Base-by-base conservation (phyloP, 2,113 vertebrate genomes). In the Gopherus flavomarginatus region DNA sequence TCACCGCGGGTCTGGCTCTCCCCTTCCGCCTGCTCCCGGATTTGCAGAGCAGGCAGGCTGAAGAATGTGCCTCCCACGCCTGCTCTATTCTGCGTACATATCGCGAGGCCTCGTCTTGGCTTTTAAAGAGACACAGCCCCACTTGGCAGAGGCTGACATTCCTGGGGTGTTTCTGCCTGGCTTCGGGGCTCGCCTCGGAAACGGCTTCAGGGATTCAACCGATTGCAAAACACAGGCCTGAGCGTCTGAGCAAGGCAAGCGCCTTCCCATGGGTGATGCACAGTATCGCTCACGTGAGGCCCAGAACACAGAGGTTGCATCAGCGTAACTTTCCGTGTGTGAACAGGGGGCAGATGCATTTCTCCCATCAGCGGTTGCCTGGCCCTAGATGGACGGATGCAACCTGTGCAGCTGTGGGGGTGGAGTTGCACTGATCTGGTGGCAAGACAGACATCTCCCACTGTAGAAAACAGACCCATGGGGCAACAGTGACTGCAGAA, bases 131-230 rank as follows among this genome's bases (percentile, higher is more conserved):
- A 52, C 62, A 53, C 26, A 6, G 84, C 50, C 54, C 14, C n/a
- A 5, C 29, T 31, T 35, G 86, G 62, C 44, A 24, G 47, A 29
- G 9, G 50, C 82, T 93, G 96, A 95, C 93, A 85, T 93, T 88
- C 85, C 86, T 75, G 52, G 96, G 97, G 97, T 94, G 97, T 96
- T 96, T 62, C 96, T 80, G 0, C 44, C 27, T 10, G 27, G 56
- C 59, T 0, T 21, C 2, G 50, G 83, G 27, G 3, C 29, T 97
- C 17, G 95, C 96, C 97, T 95, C 89, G 90, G 90, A 88, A 94
- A 87, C 3, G 84, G 22, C 1, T 87, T 86, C 52, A 3, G 14
- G 42, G 57, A 54, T 62, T 5, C 6, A 3, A 0, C 59, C 0
- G 2, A 47, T 97, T 98, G 96, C 96, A 2, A 96, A 95, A 96